Evolutionary conservation across 1,140 invertebrate species (phyloP).

Genomic region (Ptiloglossa arizonensis): DNA sequence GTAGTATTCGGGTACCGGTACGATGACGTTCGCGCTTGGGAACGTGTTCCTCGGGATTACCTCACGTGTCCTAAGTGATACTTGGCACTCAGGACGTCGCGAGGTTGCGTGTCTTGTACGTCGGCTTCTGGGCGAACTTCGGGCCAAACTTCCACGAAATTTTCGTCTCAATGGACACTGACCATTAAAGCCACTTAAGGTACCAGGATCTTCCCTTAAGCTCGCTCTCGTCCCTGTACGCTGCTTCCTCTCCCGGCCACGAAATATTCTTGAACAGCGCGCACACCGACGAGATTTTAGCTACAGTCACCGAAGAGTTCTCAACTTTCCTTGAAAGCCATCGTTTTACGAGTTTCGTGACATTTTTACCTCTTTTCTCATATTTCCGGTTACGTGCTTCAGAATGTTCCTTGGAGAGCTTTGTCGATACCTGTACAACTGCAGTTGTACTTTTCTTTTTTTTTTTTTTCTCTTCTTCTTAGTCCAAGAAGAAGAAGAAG

Average conservation of each 20-base stretch:
- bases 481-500: too few relatives aligned
- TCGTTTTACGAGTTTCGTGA: constrained; percentile 8
- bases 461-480: background rate
- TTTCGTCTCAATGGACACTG: constrained; percentile 54
- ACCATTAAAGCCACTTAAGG: constrained; percentile 56
- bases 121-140: constrained; percentile 36
- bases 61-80: constrained; percentile 46
- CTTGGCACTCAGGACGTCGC: constrained; percentile 33
- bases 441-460: background rate
- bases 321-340: constrained; percentile 15
- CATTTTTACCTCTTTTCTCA: constrained; percentile 12
- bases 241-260: constrained; percentile 15
- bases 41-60: constrained; percentile 44
- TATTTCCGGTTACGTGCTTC: background rate
- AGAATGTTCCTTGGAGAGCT: background rate
- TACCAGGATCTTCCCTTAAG: constrained; percentile 35
- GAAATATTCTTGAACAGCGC: constrained; percentile 33
- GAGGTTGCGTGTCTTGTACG: constrained; percentile 32
- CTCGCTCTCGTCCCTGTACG: background rate
- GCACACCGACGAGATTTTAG: constrained; percentile 14
- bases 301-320: background rate
- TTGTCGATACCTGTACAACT: constrained; percentile 4
- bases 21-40: background rate
- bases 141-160: constrained; percentile 55
- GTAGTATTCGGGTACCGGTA: background rate